Percentiles rank a stretch among this genome's conserved stretches.
Evolutionary conservation across 2,888 invertebrate species (phyloP).

Genomic region (Lithophane semibrunnea): DNA sequence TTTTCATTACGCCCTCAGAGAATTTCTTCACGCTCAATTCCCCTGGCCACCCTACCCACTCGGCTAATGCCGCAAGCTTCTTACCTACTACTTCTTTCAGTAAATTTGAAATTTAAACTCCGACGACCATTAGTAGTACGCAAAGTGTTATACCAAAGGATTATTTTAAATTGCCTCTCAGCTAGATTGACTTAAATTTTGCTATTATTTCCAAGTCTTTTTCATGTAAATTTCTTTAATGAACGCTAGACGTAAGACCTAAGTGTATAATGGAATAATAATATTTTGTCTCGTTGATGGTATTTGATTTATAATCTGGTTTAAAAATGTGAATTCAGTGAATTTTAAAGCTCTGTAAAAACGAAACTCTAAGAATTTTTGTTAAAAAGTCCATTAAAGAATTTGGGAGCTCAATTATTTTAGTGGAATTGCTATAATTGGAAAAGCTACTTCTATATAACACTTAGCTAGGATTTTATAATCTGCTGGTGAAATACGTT

Average conservation of each 20-base stretch:
- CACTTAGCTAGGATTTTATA: background rate
- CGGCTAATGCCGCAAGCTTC: conserved; percentile 54
- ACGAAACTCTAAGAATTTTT: conserved; percentile 18
- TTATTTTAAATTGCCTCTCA: conserved; percentile 65
- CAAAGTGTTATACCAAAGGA: conserved; percentile 57
- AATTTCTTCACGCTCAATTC: accelerated
- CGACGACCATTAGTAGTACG: conserved; percentile 54
- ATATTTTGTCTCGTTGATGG: conserved; percentile 21
- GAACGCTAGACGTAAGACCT: background rate
- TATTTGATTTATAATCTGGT: conserved; percentile 29
- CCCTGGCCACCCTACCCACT: conserved; percentile 12
- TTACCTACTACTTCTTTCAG: conserved; percentile 61
- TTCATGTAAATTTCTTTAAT: conserved; percentile 49
- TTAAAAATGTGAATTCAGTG: background rate
- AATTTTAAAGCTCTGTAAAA: conserved; percentile 32
- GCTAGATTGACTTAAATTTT: conserved; percentile 53
- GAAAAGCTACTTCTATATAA: conserved; percentile 6
- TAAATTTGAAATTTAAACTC: conserved; percentile 68
- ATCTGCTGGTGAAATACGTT: background rate
- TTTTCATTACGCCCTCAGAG: background rate
- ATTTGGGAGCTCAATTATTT: conserved; percentile 20
- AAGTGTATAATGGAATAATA: conserved; percentile 20
- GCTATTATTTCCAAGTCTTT: conserved; percentile 34
- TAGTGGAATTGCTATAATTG: conserved; percentile 16
- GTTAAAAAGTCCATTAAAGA: conserved; percentile 42